Base-by-base conservation (phyloP, 64 coral and sea anemone species). In the Pachyseris speciosa region DNA sequence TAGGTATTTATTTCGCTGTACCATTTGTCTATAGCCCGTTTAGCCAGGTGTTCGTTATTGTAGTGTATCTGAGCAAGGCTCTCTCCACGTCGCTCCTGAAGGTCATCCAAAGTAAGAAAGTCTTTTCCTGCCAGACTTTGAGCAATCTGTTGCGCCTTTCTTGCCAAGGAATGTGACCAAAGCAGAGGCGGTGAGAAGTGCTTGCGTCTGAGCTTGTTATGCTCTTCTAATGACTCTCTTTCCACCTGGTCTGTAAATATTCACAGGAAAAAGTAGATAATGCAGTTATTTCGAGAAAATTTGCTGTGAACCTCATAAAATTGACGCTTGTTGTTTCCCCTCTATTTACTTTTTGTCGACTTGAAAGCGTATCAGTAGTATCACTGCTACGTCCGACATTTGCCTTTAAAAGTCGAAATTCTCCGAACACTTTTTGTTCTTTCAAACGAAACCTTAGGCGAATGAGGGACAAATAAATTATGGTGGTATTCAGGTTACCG, bases 1-100 rank as follows among this genome's bases (percentile, higher is more conserved):
- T 96, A 96, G 2, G 77, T 70, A n/a, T 81, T 78, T 4, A 93
- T 90, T 61, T 96, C 95, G 10, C 76, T 89, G 55, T 96, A 96
- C 95, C 95, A 96, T 29, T 90, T 36, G 28, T 81, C 70, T 55
- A 89, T 86, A 4, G 95, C 87, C 37, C 72, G 93, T 38, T 34
- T 43, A 3, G 91, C 86, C 57, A 65, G 68, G 3, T 79, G 33
- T 24, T 85, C 44, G 3, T 57, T 43, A 17, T 24, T 80, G 25
- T 71, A 61, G 49, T 67, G 53, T 30, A 93, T 29, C 49, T 96
- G 95, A 25, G 95, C 91, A 26, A 96, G 42, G 26, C 69, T 96
- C 37, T 96, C 95, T 22, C 95, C 95, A 3, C 85, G 83, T 28
- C 73, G 91, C 50, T 96, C 95, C 24, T 93, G 79, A 1, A 96